Evolutionary conservation across 2,888 invertebrate species (phyloP).

Genomic region (Drosophila kokeensis): DNA sequence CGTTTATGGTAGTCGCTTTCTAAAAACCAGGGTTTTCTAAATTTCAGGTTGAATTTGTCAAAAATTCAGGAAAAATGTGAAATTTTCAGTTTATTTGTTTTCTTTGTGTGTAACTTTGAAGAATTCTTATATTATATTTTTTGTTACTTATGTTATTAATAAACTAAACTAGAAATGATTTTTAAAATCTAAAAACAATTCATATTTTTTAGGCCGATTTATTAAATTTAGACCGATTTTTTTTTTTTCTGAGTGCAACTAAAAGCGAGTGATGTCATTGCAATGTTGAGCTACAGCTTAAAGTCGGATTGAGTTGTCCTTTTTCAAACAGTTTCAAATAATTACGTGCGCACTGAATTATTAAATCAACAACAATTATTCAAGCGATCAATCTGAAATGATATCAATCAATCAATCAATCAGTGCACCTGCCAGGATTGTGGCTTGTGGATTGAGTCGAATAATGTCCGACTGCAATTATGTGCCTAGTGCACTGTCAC

Average conservation of each 20-base stretch:
- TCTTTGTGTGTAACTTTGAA: not conserved
- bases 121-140: not conserved
- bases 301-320: not conserved
- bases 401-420: conserved; percentile 75
- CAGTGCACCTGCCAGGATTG: conserved; percentile 47
- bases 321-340: conserved; percentile 63
- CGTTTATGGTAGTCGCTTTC: not conserved
- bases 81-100: not conserved
- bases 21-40: not conserved
- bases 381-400: conserved; percentile 56
- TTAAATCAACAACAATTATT: conserved; percentile 78
- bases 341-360: conserved; percentile 70
- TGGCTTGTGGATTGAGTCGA: conserved; percentile 35
- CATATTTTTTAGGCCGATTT: not conserved
- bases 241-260: not conserved
- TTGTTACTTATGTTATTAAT: not conserved
- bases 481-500: conserved; percentile 28
- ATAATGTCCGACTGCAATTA: conserved; percentile 58
- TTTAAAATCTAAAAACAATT: not conserved
- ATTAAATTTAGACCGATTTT: not conserved
- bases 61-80: not conserved
- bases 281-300: conserved; percentile 5
- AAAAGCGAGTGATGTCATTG: conserved; percentile 46
- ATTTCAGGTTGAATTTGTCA: not conserved
- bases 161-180: not conserved